These are phyloP conservation scores for Trematocara variabile DNA, from an alignment of 2,113 vertebrate species.

Conservation along the genomic window DNA sequence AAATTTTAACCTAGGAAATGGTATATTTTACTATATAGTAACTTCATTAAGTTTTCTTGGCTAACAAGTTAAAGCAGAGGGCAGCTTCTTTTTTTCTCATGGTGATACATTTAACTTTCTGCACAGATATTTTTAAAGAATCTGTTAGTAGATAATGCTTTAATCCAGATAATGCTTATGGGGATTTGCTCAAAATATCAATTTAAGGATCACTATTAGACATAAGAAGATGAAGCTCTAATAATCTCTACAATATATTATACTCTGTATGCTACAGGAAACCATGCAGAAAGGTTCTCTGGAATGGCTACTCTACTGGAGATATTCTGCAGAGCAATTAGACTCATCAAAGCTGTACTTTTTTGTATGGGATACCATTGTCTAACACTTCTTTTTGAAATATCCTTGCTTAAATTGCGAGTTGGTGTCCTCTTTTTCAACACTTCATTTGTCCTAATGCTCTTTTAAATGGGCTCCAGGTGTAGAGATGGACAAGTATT, in stretches of 20 bases:
- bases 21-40: not conserved
- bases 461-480: conserved; percentile 51
- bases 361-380: conserved; percentile 10
- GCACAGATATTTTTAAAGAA: not conserved
- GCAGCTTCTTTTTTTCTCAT: not conserved
- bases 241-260: not conserved
- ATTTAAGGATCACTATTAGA: not conserved
- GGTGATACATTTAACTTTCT: not conserved
- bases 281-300: conserved; percentile 4
- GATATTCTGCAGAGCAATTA: conserved; percentile 18
- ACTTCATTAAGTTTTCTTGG: not conserved
- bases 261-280: not conserved
- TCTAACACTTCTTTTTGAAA: conserved; percentile 8
- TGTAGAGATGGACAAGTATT: conserved; percentile 56
- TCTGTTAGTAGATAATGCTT: not conserved
- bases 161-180: not conserved
- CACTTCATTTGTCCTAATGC: conserved; percentile 59
- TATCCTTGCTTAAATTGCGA: conserved; percentile 31
- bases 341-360: not conserved
- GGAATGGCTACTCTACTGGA: not conserved
- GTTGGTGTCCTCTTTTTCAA: conserved; percentile 41
- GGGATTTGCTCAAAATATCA: not conserved
- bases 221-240: not conserved
- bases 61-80: not conserved
- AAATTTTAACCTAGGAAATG: not conserved